Evolutionary conservation across 2,888 invertebrate genomes (phyloP).

Genomic region (Heteromyza rotundicornis): DNA sequence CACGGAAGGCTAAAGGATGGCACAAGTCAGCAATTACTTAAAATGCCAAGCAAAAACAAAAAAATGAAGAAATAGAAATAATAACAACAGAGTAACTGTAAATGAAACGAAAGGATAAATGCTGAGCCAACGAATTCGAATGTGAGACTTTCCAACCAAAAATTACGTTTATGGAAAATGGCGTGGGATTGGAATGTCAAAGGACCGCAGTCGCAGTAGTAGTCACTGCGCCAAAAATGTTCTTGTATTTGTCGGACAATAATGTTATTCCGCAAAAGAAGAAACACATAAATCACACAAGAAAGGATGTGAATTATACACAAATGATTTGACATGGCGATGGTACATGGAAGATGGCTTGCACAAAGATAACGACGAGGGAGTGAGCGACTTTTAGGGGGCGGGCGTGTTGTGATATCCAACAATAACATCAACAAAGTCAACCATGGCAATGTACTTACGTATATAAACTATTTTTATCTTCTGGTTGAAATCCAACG

Average conservation of each 20-base stretch:
- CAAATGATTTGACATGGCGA: constrained; percentile 51
- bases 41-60: constrained; percentile 28
- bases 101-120: constrained; percentile 43
- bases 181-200: constrained; percentile 15
- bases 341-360: constrained; percentile 1
- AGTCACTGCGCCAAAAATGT: not conserved
- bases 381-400: not conserved
- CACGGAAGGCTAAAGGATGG: not conserved
- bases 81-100: constrained; percentile 10
- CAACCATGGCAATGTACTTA: not conserved
- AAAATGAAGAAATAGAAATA: constrained; percentile 8
- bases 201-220: constrained; percentile 27
- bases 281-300: constrained; percentile 47
- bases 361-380: not conserved
- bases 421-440: too few species aligned
- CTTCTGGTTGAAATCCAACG: not conserved
- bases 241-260: constrained; percentile 12
- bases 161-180: not conserved
- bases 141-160: constrained; percentile 16
- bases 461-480: not conserved
- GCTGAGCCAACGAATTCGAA: constrained; percentile 44
- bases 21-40: constrained; percentile 49
- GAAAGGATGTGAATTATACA: constrained; percentile 53
- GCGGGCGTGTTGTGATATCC: too few species aligned
- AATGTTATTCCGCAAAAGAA: constrained; percentile 17